Evolutionary conservation across 2,797 vertebrate genomes (phyloP).

Genomic region (Spondyliosoma cantharus): DNA sequence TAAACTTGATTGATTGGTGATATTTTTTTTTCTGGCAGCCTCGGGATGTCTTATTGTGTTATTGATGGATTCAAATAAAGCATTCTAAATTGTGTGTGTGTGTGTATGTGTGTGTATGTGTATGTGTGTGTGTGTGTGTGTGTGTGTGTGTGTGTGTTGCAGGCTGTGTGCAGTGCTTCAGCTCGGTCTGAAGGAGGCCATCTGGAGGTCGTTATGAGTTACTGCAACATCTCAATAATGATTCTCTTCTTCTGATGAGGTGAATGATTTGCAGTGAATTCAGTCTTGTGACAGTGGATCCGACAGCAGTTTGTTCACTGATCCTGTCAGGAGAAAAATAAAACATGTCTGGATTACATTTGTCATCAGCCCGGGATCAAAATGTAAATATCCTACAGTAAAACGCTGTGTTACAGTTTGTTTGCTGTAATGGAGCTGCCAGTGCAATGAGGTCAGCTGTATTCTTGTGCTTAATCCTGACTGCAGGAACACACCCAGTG

Average conservation of each 20-base stretch:
- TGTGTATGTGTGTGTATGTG: not conserved
- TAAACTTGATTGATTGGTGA: not conserved
- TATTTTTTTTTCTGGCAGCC: not conserved
- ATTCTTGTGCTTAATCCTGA: not conserved
- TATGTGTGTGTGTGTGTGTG: conserved; percentile 6
- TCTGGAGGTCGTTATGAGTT: conserved; percentile 53
- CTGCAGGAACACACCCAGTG: conserved; percentile 53
- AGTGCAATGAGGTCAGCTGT: not conserved
- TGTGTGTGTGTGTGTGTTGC: not conserved
- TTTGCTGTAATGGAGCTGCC: not conserved
- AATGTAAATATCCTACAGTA: not conserved
- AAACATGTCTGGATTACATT: not conserved
- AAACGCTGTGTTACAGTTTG: not conserved
- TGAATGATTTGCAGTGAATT: not conserved
- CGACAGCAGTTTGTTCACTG: not conserved
- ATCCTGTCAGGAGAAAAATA: not conserved
- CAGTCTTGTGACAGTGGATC: not conserved
- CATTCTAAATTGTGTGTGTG: not conserved
- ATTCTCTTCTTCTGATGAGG: not conserved
- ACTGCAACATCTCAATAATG: conserved; percentile 42
- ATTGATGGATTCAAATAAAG: conserved; percentile 8
- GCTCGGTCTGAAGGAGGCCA: conserved; percentile 58
- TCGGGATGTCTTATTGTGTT: not conserved
- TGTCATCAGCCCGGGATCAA: conserved; percentile 1
- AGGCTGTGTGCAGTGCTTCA: not conserved